Percentiles rank a stretch among this genome's conserved stretches.
Evolutionary conservation across 1,140 invertebrate species (phyloP).

Genomic region (Oryctes rhinoceros): DNA sequence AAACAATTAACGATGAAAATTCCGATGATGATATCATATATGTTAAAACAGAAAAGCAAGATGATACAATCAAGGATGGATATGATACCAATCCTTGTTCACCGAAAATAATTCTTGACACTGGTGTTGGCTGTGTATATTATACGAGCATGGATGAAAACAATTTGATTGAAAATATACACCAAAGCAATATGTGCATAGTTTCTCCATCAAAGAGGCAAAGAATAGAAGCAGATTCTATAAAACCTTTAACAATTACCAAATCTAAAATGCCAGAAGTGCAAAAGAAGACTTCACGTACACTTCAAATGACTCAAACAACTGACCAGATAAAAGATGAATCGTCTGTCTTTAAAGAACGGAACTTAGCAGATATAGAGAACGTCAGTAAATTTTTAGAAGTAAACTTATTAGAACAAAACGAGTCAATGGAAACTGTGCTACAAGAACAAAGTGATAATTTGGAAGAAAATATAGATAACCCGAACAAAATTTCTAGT

Average conservation of each 20-base stretch:
- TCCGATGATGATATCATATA: neutral
- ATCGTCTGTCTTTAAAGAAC: neutral
- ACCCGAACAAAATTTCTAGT: neutral
- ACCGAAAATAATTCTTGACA: neutral
- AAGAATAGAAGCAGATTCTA: neutral
- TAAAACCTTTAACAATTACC: neutral
- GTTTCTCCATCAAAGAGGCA: neutral
- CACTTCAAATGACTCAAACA: conserved; percentile 6
- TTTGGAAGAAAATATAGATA: neutral
- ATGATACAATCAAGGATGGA: neutral
- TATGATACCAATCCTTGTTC: neutral
- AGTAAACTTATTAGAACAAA: neutral
- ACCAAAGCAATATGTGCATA: neutral
- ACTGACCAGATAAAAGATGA: neutral
- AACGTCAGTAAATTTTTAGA: neutral
- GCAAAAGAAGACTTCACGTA: neutral
- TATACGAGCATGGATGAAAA: neutral
- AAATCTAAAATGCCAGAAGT: neutral
- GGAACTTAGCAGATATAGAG: neutral
- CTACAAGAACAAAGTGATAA: neutral
- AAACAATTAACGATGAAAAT: neutral
- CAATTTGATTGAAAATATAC: neutral
- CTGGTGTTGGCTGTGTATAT: neutral
- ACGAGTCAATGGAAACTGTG: neutral
- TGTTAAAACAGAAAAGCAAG: neutral